Percentiles rank a stretch among this genome's conserved stretches.
These are phyloP conservation scores for Poliocrania exsul DNA, from an alignment of 2,797 vertebrate species.

Conservation along the genomic window DNA sequence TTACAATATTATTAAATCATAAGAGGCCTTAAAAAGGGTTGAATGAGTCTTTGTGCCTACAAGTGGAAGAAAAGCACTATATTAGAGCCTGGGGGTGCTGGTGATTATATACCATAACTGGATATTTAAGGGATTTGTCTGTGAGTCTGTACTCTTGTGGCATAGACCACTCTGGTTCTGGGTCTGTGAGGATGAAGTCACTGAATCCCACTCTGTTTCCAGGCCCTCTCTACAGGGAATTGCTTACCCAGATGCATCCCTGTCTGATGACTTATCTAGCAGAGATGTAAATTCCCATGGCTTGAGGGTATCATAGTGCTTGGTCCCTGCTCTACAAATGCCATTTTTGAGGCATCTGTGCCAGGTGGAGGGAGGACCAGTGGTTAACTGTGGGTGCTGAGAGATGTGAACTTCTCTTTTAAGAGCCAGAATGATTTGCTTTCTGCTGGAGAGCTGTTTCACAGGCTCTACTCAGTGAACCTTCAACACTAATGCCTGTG, in stretches of 20 bases:
- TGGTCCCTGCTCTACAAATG: neutral
- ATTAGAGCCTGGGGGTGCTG: neutral
- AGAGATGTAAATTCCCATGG: neutral
- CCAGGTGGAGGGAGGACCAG: too few relatives aligned
- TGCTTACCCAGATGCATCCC: neutral
- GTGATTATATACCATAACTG: neutral
- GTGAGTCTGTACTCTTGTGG: neutral
- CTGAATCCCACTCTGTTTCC: neutral
- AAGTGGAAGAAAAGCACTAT: neutral
- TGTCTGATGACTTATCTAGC: neutral
- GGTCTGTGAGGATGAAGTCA: neutral
- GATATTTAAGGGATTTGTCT: neutral
- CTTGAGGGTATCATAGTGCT: neutral
- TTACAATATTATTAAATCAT: constrained; percentile 48
- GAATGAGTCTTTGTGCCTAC: neutral
- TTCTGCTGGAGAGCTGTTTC: neutral
- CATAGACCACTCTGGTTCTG: neutral
- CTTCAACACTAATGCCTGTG: neutral
- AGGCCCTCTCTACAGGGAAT: neutral
- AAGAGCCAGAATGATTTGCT: neutral
- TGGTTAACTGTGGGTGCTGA: neutral
- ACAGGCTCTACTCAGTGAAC: neutral
- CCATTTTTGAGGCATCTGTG: rapidly evolving
- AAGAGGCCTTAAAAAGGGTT: constrained; percentile 10
- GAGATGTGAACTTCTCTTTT: neutral